Conservation (phyloP, 2,888 invertebrate species). For the Sericinus montela region DNA sequence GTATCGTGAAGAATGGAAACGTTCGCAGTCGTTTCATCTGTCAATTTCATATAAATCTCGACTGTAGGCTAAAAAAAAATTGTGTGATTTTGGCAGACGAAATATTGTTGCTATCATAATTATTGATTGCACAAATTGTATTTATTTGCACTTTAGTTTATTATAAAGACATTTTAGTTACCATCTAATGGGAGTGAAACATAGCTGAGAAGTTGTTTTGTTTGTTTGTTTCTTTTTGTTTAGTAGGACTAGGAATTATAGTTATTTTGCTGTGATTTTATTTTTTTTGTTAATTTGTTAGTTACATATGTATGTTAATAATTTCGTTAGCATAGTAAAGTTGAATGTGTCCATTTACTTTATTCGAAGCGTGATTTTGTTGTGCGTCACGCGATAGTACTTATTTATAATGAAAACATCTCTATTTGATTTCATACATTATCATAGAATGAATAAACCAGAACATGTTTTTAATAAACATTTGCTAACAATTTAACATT, state of each 20-base stretch:
- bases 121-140: slow-evolving; percentile 6
- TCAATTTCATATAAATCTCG: background rate
- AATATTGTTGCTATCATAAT: background rate
- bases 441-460: background rate
- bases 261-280: slow-evolving; percentile 33
- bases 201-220: slow-evolving; percentile 17
- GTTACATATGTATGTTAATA: too few relatives aligned
- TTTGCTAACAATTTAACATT: too few relatives aligned
- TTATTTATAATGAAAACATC: background rate
- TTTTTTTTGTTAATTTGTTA: slow-evolving; percentile 20
- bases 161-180: slow-evolving; percentile 11
- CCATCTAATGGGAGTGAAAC: slow-evolving; percentile 15
- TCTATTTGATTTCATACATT: background rate
- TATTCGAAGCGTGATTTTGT: background rate
- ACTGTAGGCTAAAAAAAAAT: background rate
- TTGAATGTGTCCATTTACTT: slow-evolving; percentile 19
- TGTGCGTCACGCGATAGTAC: background rate
- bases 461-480: slow-evolving; percentile 49
- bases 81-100: background rate
- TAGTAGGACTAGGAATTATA: slow-evolving; percentile 10
- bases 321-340: slow-evolving; percentile 28
- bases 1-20: background rate
- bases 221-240: slow-evolving; percentile 11
- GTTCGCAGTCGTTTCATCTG: background rate
- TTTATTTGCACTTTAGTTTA: slow-evolving; percentile 7